These are phyloP conservation scores for Cynodonichthys magdalenae DNA, from an alignment of 2,797 vertebrate genomes.

Conservation along the genomic window DNA sequence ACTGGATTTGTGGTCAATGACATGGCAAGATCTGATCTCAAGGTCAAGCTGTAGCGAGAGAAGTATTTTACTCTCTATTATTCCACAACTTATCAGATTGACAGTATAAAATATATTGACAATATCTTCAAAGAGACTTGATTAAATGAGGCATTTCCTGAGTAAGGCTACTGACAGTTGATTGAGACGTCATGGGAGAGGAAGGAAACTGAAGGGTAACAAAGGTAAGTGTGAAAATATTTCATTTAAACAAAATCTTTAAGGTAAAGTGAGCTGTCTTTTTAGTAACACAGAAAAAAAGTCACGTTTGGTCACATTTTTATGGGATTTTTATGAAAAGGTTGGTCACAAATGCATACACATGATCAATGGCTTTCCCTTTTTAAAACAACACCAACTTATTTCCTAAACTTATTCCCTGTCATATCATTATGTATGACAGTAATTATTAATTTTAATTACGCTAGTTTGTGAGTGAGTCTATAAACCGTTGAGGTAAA, in stretches of 20 bases:
- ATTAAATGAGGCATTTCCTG: constrained; percentile 27
- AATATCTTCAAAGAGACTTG: constrained; percentile 14
- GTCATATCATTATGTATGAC: constrained; percentile 32
- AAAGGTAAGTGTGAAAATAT: neutral
- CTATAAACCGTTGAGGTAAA: constrained; percentile 60
- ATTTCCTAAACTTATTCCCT: constrained; percentile 17
- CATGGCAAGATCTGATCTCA: constrained; percentile 38
- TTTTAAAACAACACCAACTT: constrained; percentile 21
- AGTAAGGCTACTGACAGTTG: constrained; percentile 30
- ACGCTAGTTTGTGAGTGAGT: constrained; percentile 54
- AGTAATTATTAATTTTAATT: constrained; percentile 58
- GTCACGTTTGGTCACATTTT: neutral
- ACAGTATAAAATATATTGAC: constrained; percentile 44
- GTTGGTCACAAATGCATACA: neutral
- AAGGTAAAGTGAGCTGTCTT: neutral
- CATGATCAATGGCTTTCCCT: neutral
- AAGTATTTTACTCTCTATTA: constrained; percentile 26
- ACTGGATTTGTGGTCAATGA: constrained; percentile 3
- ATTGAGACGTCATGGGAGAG: constrained; percentile 4
- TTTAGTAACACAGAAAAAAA: neutral
- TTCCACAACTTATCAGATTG: constrained; percentile 54
- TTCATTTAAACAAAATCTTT: constrained; percentile 22
- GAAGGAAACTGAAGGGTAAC: constrained; percentile 24
- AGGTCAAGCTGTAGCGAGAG: constrained; percentile 46
- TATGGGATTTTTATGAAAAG: neutral